Evolutionary conservation across 2,888 invertebrate species (phyloP).

Genomic region (Diplolepis rosae): DNA sequence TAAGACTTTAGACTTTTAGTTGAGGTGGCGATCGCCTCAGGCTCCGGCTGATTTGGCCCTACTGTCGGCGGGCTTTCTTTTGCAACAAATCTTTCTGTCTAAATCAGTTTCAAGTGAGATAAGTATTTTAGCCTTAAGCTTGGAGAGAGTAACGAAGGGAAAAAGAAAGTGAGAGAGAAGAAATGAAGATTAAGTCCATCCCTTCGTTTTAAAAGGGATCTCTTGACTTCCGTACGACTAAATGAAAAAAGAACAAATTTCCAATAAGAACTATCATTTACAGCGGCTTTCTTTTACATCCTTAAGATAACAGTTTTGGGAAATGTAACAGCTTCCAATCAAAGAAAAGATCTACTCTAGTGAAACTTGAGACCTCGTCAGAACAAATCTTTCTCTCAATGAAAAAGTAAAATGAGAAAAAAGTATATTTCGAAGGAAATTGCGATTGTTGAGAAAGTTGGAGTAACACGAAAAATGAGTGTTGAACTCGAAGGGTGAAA

Average conservation of each 20-base stretch:
- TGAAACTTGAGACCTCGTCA: background rate
- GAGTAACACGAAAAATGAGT: slow-evolving; percentile 43
- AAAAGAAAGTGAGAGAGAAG: slow-evolving; percentile 3
- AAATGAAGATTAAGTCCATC: slow-evolving; percentile 23
- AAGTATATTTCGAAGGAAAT: background rate
- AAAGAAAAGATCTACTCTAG: background rate
- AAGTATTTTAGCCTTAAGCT: slow-evolving; percentile 59
- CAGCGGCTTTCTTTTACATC: background rate
- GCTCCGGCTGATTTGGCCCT: slow-evolving; percentile 42
- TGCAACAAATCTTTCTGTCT: slow-evolving; percentile 71
- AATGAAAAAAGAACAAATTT: background rate
- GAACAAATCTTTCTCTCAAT: background rate
- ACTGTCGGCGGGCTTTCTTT: slow-evolving; percentile 54
- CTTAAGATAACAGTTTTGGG: background rate
- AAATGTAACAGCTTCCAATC: background rate
- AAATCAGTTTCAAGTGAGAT: slow-evolving; percentile 70
- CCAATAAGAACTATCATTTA: background rate
- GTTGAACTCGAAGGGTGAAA: slow-evolving; percentile 46
- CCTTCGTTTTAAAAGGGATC: slow-evolving; percentile 24
- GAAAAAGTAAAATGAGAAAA: too few relatives aligned
- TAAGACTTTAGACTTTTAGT: slow-evolving; percentile 49
- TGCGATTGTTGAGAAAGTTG: background rate
- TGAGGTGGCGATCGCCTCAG: slow-evolving; percentile 51
- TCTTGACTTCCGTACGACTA: slow-evolving; percentile 20
- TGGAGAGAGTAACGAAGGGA: background rate